Base-by-base conservation (phyloP, 1,140 invertebrate genomes). In the Drosophila micromelanica region DNA sequence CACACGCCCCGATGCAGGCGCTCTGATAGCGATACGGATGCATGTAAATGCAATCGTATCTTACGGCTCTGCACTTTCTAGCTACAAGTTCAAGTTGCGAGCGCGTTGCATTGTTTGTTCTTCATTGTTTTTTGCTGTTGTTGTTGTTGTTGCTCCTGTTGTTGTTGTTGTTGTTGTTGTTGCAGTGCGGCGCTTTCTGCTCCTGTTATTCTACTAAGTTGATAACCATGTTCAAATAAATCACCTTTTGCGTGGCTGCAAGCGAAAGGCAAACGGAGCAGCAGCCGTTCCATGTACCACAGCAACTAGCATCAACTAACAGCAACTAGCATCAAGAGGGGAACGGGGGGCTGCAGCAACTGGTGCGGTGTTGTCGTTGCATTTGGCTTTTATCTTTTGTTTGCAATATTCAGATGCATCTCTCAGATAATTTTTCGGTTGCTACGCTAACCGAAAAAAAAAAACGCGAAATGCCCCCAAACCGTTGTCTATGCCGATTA, bases 181-280 rank as follows among this genome's bases (percentile, higher is more conserved):
- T 70, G 64, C 75, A 43, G 79, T 79, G 84, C 82, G 84, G 73
- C 76, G 79, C 75, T 85, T 91, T 79, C 81, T 90, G 87, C 82
- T 89, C 85, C 78, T 85, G 89, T 89, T 90, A 85, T 82, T 91
- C 84, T 86, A 86, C 90, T 91, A 91, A 91, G 90, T 91, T 91
- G 90, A 91, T 91, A 91, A 91, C 90, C 90, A 91, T 91, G 90
- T 91, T 91, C 90, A 91, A 91, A 91, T 91, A 91, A 91, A 91
- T 91, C 90, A 91, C 90, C 90, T 91, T 91, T 91, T 91, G 81
- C 80, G 90, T 91, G 85, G 81, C 89, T 91, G 82, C 90, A 84
- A 90, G 85, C 84, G 85, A 89, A 89, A 89, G 84, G 84, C 84
- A 74, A 75, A 54, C 57, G 49, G 35, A 13, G 69, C 59, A 42